Conservation (phyloP, 2,797 vertebrate genomes). For the Poecilia picta region DNA sequence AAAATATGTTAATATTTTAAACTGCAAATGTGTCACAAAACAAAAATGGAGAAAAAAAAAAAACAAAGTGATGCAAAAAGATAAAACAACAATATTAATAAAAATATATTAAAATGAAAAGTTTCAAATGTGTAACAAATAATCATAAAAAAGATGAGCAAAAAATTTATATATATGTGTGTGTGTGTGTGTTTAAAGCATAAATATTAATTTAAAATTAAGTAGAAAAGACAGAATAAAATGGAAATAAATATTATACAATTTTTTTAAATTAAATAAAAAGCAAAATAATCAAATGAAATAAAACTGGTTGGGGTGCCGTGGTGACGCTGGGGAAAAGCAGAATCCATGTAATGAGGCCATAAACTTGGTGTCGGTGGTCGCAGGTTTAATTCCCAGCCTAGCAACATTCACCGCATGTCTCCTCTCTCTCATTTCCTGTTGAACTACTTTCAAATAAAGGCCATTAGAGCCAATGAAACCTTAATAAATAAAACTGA, state of each 20-base stretch:
- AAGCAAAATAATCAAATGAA: background rate
- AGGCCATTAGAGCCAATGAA: too few species aligned
- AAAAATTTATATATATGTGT: too few species aligned
- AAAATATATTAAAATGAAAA: background rate
- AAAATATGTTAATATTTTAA: background rate
- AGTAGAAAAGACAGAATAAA: background rate
- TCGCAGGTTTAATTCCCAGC: too few species aligned
- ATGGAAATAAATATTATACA: background rate
- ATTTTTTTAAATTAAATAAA: too few species aligned
- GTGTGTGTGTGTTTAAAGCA: too few species aligned
- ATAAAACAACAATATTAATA: background rate
- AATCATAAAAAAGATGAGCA: background rate
- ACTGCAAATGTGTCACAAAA: background rate
- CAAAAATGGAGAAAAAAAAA: background rate
- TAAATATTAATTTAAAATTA: background rate
- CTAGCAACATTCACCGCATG: too few species aligned
- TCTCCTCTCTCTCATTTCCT: too few species aligned
- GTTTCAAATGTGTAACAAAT: background rate
- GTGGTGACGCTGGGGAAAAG: too few species aligned
- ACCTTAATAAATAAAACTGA: background rate
- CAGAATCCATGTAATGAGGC: too few species aligned
- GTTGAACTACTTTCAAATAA: too few species aligned
- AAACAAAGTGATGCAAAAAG: background rate
- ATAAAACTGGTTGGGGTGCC: background rate
- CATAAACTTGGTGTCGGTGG: too few species aligned